These are phyloP conservation scores for Chiloscyllium punctatum DNA, from an alignment of 2,797 vertebrate species.

Conservation along the genomic window DNA sequence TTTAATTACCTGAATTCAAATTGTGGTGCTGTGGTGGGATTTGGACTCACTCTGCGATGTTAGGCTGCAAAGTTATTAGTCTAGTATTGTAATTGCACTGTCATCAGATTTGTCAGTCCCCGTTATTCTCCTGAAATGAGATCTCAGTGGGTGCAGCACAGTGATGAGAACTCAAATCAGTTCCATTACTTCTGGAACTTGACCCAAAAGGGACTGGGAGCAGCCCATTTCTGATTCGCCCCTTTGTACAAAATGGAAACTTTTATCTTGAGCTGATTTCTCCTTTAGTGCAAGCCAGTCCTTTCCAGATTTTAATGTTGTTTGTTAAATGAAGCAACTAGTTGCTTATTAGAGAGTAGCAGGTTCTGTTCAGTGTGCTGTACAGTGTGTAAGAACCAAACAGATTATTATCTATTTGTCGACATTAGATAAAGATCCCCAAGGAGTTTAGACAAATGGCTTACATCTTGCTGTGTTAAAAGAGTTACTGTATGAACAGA, in stretches of 20 bases:
- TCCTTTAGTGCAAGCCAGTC: background rate
- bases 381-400: background rate
- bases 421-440: background rate
- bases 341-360: background rate
- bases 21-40: background rate
- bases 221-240: background rate
- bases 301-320: background rate
- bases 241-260: background rate
- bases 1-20: background rate
- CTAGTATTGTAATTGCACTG: background rate
- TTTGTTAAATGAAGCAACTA: background rate
- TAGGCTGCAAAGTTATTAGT: background rate
- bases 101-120: background rate
- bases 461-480: background rate
- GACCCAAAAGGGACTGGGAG: background rate
- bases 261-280: background rate
- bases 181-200: background rate
- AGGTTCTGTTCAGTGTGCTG: background rate
- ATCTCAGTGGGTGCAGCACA: background rate
- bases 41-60: background rate
- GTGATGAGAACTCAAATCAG: background rate
- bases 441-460: constrained; percentile 2
- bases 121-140: background rate
- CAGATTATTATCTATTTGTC: constrained; percentile 19
- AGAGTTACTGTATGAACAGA: background rate